Evolutionary conservation across 2,113 vertebrate genomes (phyloP), one percentile per base, ranked within the genome.

Genomic region (Mola mola): DNA sequence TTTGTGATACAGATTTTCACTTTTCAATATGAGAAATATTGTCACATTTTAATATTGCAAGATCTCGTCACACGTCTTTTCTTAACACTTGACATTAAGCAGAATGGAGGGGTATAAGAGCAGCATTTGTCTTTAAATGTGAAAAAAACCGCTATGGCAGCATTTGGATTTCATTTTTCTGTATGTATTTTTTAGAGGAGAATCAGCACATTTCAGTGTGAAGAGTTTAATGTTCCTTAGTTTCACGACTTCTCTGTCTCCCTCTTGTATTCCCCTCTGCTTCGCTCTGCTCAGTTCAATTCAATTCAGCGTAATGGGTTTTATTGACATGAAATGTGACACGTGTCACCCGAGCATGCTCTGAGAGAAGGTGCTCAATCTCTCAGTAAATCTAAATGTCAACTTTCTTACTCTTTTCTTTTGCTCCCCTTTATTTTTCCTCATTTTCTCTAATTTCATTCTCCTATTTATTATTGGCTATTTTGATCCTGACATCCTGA

Each of bases 321-420:
- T 79, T 75, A 81, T 78, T 73, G 84, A 72, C 51, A 25, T 38
- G 22, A 40, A 49, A 79, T 72, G 40, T 81, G 72, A 72, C 72
- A 72, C 25, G 43, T 72, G 62, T 79, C 70, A 72, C 57, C 68
- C 10, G 28, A 55, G 40, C 49, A 36, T 9, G 2, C 63, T 69
- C 58, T 15, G 29, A 49, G 46, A 66, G 28, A 70, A 60, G 53
- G 29, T 63, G 79, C 84, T 86, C 77, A 66, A 17, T 75, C 29
- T 38, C 25, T 50, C 42, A 55, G 52, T 75, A 55, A 72, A 75
- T 78, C 55, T 63, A 73, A 64, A 68, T 49, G 57, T 64, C 43
- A 56, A n/a, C 62, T 19, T 15, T 59, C 20, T 38, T 20, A 37
- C 15, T 43, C n/a, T 40, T 28, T 8, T 19, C 3, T 28, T 17